Evolutionary conservation across 2,888 invertebrate species (phyloP).

Genomic region (Lucinisca nassula): DNA sequence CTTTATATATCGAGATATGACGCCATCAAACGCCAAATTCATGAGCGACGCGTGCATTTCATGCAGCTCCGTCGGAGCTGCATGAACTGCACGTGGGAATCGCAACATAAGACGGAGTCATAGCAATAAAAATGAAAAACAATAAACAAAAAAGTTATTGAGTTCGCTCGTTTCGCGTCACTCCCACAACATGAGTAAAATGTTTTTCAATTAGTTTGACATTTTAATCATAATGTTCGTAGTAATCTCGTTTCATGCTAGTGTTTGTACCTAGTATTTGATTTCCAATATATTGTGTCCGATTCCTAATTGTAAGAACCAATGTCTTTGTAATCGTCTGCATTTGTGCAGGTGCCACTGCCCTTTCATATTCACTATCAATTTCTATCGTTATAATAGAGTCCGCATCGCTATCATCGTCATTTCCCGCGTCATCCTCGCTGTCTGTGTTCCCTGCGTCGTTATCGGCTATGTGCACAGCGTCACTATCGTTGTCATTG

Average conservation of each 20-base stretch:
- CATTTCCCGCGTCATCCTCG: too few species aligned
- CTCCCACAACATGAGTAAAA: neutral
- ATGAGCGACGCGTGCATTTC: too few species aligned
- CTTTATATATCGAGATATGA: too few species aligned
- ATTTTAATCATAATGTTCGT: neutral
- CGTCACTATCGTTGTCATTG: too few species aligned
- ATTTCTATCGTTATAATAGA: neutral
- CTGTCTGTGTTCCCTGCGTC: too few species aligned
- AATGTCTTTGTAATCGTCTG: neutral
- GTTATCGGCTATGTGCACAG: too few species aligned
- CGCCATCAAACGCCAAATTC: too few species aligned
- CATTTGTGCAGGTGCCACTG: neutral
- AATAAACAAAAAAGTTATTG: too few species aligned
- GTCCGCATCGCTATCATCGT: neutral
- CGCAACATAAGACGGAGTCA: too few species aligned
- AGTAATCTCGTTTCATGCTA: neutral
- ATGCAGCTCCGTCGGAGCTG: too few species aligned
- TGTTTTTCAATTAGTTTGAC: neutral
- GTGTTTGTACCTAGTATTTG: neutral
- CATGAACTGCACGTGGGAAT: too few species aligned
- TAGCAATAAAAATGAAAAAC: too few species aligned
- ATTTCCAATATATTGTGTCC: neutral
- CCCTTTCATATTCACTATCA: neutral
- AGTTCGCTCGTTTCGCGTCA: neutral
- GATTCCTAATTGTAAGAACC: neutral